These are phyloP conservation scores for Rattus rattus DNA, from an alignment of 2,113 vertebrate species.

Conservation along the genomic window DNA sequence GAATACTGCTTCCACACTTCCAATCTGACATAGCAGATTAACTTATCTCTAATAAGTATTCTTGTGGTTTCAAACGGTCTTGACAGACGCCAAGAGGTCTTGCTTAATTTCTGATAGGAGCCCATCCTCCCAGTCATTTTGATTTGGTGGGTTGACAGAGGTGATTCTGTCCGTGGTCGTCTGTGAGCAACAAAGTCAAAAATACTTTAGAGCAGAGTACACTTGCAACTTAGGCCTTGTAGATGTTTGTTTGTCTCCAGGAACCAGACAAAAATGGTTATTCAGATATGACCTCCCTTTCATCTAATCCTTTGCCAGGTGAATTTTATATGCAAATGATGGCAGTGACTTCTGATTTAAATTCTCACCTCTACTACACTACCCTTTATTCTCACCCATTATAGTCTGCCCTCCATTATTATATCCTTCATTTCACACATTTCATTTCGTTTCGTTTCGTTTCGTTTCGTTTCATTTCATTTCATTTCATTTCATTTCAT, in stretches of 20 bases:
- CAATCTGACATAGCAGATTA: neutral
- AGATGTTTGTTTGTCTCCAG: neutral
- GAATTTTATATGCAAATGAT: neutral
- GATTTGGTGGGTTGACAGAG: neutral
- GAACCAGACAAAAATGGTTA: neutral
- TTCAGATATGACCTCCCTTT: neutral
- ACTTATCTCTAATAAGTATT: neutral
- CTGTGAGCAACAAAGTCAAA: neutral
- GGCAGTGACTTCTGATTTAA: neutral
- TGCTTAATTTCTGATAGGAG: neutral
- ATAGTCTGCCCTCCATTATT: neutral
- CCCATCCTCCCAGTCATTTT: neutral
- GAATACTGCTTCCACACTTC: conserved; percentile 4
- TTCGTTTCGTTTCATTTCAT: no score
- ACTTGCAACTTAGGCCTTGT: neutral
- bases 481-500: no score
- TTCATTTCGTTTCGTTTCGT: no score
- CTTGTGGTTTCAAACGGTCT: neutral
- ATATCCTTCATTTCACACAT: no score
- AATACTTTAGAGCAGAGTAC: neutral
- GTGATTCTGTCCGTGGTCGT: neutral
- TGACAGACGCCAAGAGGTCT: no score
- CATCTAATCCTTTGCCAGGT: neutral
- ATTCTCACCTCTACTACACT: neutral
- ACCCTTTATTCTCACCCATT: neutral